Base-by-base conservation (phyloP, 2,797 vertebrate genomes). In the Pelodytes ibericus region DNA sequence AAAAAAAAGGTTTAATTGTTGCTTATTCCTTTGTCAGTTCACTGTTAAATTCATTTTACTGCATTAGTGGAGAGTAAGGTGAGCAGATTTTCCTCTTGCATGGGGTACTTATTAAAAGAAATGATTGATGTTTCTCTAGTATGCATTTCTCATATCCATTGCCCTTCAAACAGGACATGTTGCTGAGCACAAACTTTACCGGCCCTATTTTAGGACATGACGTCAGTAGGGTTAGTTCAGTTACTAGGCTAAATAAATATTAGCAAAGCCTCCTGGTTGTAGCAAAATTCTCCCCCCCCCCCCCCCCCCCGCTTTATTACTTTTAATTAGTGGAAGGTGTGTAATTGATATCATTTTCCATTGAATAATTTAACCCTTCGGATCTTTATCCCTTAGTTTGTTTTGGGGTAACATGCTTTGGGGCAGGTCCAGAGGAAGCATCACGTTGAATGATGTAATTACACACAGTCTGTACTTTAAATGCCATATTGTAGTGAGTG, bases 371-470 rank as follows among this genome's bases (percentile, higher is more conserved):
- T 68, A 79, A 69, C 64, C 61, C 49, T 72, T 62, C 26, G 24
- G n/a, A 44, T 51, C 33, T 22, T 51, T 20, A 49, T 18, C 11
- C 25, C 63, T 53, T 71, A 49, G 68, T 79, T 61, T 73, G 63
- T 74, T 69, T 79, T 5, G 49, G 58, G 49, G 39, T 62, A 69
- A 71, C 20, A 20, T 29, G 57, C 72, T 68, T 51, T 49, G 47
- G 64, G 71, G 33, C 47, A 33, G 51, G 68, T 61, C 39, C 9
- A 39, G 26, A 25, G 47, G 58, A 63, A 79, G 63, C 56, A 62
- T 31, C 58, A 56, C 33, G 62, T 22, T 18, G 30, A 62, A 71
- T 73, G 77, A 79, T 73, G 26, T 72, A 73, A 74, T 79, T 79
- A 79, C 71, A 57, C 30, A 62, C 13, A 13, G 20, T 60, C 71